Conservation (phyloP, 2,113 vertebrate species). For the Procavia capensis region DNA sequence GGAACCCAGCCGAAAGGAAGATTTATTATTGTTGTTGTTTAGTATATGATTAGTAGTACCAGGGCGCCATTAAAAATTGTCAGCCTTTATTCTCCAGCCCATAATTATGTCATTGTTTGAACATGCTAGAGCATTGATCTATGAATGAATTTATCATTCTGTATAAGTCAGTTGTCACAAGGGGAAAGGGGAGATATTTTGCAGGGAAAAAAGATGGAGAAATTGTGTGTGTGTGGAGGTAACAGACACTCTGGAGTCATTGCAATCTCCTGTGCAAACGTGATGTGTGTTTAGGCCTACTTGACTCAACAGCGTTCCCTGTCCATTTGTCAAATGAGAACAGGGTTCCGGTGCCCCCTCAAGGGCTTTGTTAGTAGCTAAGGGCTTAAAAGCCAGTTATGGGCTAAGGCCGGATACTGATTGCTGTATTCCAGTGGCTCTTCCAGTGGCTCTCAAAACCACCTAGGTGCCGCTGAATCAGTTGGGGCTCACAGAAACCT, state of each 20-base stretch:
- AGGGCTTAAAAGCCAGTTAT: not conserved
- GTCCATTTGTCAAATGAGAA: not conserved
- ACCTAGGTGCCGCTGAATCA: too few relatives aligned
- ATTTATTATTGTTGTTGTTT: not conserved
- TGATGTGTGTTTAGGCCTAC: rapidly evolving
- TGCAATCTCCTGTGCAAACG: not conserved
- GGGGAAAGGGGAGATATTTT: not conserved
- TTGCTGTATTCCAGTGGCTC: not conserved
- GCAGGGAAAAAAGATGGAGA: not conserved
- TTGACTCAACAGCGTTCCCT: rapidly evolving
- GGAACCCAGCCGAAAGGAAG: not conserved
- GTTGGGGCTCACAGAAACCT: too few relatives aligned
- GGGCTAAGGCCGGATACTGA: not conserved
- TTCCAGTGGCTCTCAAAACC: not conserved
- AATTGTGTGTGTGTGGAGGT: not conserved
- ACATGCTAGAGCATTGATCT: not conserved
- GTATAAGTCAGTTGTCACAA: not conserved
- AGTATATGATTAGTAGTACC: not conserved
- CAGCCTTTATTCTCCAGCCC: not conserved
- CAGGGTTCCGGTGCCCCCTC: not conserved
- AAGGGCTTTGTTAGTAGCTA: not conserved
- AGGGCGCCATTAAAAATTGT: not conserved
- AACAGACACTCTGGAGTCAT: not conserved
- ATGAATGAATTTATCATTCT: not conserved
- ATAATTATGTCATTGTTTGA: not conserved